Conservation (phyloP, 2,888 invertebrate genomes). For the Cactoblastis cactorum region DNA sequence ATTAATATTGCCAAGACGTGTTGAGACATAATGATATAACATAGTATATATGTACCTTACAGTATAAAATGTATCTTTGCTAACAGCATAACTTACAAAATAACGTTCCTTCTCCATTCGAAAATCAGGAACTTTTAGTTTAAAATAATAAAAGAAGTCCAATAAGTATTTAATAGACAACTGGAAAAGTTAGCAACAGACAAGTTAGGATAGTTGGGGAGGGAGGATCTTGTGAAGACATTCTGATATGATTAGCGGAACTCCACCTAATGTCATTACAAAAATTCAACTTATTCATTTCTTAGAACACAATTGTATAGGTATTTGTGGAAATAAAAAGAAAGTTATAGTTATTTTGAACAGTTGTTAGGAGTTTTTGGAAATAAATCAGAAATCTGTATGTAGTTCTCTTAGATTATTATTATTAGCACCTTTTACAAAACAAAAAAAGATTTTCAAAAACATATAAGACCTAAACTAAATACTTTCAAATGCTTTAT, state of each 20-base stretch:
- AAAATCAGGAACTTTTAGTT: not conserved
- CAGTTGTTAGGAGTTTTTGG: no score
- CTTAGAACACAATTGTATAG: constrained; percentile 15
- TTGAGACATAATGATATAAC: no score
- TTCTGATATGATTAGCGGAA: constrained; percentile 11
- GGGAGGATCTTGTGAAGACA: not conserved
- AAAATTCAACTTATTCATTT: constrained; percentile 40
- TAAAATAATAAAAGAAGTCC: not conserved
- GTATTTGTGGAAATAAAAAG: not conserved
- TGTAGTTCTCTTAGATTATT: no score
- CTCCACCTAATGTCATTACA: constrained; percentile 30
- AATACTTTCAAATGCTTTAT: no score
- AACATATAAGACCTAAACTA: no score
- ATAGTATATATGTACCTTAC: no score
- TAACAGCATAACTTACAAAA: no score
- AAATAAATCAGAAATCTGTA: no score
- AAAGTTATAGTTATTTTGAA: not conserved
- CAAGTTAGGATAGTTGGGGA: not conserved
- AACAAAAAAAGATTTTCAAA: no score
- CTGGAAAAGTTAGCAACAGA: not conserved
- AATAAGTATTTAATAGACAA: not conserved
- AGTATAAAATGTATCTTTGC: no score
- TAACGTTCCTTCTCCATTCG: not conserved
- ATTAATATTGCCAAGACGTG: no score
- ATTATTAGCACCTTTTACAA: no score